Conservation (phyloP, 2,888 invertebrate species). For the Trimorus sp. region DNA sequence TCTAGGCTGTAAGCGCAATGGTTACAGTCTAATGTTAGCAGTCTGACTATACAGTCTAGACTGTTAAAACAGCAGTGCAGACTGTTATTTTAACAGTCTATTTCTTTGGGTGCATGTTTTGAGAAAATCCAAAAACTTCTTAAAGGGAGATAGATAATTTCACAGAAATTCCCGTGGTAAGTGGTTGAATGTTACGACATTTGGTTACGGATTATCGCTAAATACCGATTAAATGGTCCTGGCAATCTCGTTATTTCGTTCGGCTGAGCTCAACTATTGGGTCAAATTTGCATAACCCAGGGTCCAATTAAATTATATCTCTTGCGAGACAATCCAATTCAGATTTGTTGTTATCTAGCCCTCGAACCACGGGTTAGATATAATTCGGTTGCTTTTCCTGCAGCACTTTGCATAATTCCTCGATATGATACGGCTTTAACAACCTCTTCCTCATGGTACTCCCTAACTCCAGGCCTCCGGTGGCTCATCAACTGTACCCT, state of each 20-base stretch:
- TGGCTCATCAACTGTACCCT: constrained; percentile 53
- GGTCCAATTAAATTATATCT: constrained; percentile 32
- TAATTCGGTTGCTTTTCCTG: constrained; percentile 46
- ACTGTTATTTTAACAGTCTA: too few species aligned
- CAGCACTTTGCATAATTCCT: constrained; percentile 61
- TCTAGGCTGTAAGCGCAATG: too few species aligned
- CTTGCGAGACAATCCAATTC: constrained; percentile 32
- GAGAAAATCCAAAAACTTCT: too few species aligned
- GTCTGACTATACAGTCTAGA: too few species aligned
- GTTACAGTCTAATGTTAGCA: too few species aligned
- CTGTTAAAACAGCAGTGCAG: too few species aligned
- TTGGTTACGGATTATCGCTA: too few species aligned
- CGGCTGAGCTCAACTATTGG: neutral
- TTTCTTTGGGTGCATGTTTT: too few species aligned
- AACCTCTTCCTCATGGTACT: constrained; percentile 23
- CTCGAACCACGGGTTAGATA: constrained; percentile 25
- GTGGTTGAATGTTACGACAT: too few species aligned
- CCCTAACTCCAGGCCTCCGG: constrained; percentile 44
- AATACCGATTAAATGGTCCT: neutral
- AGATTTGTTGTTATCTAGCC: constrained; percentile 43
- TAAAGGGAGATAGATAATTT: too few species aligned
- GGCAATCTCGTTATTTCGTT: neutral
- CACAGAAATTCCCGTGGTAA: too few species aligned
- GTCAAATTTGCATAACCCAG: constrained; percentile 30
- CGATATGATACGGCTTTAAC: constrained; percentile 59